Percentiles rank a stretch among this genome's conserved stretches.
phyloP scores from a whole-genome alignment of 2,797 vertebrate species.

The Myotis pilosus region DNA sequence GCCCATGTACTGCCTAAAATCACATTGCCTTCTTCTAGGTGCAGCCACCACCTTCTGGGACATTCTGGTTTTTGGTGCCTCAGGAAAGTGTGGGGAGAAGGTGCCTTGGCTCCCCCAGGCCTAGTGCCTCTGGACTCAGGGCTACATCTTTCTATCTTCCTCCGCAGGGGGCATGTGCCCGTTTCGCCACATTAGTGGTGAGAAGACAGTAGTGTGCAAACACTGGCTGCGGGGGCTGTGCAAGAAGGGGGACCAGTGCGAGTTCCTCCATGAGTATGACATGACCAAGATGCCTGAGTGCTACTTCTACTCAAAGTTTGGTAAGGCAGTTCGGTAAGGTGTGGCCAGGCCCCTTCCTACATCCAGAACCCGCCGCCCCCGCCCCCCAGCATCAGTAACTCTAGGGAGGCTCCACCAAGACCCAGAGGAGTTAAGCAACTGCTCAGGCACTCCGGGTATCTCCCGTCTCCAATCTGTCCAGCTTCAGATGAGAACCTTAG shows the following conservation, averaged over 20 bases:
- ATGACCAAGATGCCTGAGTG: constrained; percentile 99
- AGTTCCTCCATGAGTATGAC: constrained; percentile 98
- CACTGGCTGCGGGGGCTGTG: constrained; percentile 98
- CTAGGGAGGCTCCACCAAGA: not conserved
- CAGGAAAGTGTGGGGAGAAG: not conserved
- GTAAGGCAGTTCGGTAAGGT: constrained; percentile 94
- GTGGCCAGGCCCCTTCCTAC: not conserved
- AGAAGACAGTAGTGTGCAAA: constrained; percentile 99
- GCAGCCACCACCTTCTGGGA: not conserved
- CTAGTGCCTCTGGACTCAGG: not conserved
- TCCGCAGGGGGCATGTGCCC: constrained; percentile 96
- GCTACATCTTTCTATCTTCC: not conserved
- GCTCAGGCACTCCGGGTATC: rapidly evolving
- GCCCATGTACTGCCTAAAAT: not conserved
- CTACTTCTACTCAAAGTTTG: constrained; percentile 99
- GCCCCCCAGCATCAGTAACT: not conserved
- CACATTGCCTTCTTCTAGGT: not conserved
- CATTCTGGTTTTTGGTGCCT: not conserved
- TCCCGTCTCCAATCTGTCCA: not conserved
- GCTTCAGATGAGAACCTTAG: not conserved
- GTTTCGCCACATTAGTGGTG: constrained; percentile 97
- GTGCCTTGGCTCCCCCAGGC: not conserved
- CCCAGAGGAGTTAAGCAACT: not conserved
- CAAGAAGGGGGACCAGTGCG: constrained; percentile 99
- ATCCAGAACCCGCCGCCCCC: no score